Evolutionary conservation across 2,113 vertebrate genomes (phyloP), one percentile per base, ranked within the genome.

Genomic region (Neofelis nebulosa): DNA sequence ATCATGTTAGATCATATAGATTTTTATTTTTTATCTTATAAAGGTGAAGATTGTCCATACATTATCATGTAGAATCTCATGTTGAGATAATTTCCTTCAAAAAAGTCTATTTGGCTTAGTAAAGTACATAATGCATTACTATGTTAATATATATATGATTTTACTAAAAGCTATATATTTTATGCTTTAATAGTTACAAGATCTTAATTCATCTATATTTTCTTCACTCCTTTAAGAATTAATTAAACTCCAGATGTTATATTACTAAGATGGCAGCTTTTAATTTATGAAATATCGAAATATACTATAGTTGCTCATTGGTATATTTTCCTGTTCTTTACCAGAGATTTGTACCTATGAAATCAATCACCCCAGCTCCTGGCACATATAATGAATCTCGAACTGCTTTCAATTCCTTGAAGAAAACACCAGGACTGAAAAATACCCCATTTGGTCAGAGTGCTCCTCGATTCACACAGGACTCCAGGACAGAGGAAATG

Each of bases 281-380:
- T 94, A 94, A 97, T 31, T 95, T 84, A 57, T 74, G n/a, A 97
- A 96, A 41, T 85, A 91, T 92, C 65, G 89, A 78, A 97, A 94
- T 95, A 19, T 95, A 65, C 55, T 76, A 33, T 66, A 92, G 38
- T 50, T 87, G 97, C 29, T 97, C 36, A 95, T 2, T 98, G 94
- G 55, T 18, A 71, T 97, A 52, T 97, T 97, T 95, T 96, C 38
- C 84, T 91, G 14, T 96, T 87, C 90, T 97, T 98, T 41, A 19
- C 94, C 96, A 99, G 99, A 98, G 99, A 93, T 99, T 99, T 95
- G 78, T 90, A 48, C 68, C 96, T 36, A 50, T 98, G 65, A 99
- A 99, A 97, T 99, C 99, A 96, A 96, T 98, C 92, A 96, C 98
- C 55, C 99, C 99, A 83, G 99, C 99, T 98, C 99, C 99, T 95